These are phyloP conservation scores for Halocaridina rubra DNA, from an alignment of 2,888 invertebrate genomes.

Conservation along the genomic window DNA sequence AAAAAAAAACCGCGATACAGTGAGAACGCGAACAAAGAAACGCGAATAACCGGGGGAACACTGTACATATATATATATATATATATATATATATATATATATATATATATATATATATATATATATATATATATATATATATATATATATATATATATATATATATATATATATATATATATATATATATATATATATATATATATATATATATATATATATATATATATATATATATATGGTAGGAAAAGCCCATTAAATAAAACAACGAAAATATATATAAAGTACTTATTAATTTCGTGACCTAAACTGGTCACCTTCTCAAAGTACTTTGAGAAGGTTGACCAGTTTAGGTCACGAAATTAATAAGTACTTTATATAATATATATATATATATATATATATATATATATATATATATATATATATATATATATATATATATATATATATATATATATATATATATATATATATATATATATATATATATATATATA, in stretches of 20 bases:
- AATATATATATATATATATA: background rate
- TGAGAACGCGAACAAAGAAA: too few relatives aligned
- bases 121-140: conserved; percentile 29
- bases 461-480: conserved; percentile 9
- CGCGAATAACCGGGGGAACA: too few relatives aligned
- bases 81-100: background rate
- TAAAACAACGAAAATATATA: too few relatives aligned
- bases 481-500: conserved; percentile 8
- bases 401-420: conserved; percentile 22
- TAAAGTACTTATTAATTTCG: too few relatives aligned
- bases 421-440: conserved; percentile 26
- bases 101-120: conserved; percentile 19
- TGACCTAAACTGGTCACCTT: too few relatives aligned
- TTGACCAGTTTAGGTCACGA: too few relatives aligned
- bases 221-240: conserved; percentile 29
- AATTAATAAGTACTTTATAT: too few relatives aligned
- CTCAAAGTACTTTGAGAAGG: too few relatives aligned
- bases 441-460: conserved; percentile 29
- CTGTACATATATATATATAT: background rate
- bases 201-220: conserved; percentile 38
- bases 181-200: conserved; percentile 39
- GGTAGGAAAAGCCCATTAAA: too few relatives aligned
- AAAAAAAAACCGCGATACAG: too few relatives aligned
- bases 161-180: conserved; percentile 22
- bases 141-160: conserved; percentile 36